A percentile compares a stretch with the other conserved stretches of the same genome.
Evolutionary conservation across 2,113 vertebrate species (phyloP).

Genomic region (Cromileptes altivelis): DNA sequence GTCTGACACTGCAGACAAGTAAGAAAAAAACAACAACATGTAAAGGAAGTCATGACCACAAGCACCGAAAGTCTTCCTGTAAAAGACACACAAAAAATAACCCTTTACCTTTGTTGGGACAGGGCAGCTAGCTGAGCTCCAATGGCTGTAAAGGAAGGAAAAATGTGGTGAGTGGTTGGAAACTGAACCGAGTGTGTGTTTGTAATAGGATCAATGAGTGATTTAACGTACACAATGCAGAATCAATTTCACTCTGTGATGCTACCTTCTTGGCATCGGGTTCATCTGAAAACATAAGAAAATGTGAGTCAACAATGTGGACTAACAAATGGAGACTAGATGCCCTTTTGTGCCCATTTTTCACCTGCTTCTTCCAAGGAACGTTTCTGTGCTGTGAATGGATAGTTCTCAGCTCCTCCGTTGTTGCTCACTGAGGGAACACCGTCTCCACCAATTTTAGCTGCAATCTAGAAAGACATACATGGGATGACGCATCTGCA

Average conservation of each 20-base stretch:
- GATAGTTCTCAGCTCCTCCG: slow-evolving; percentile 87
- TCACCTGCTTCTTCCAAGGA: slow-evolving; percentile 94
- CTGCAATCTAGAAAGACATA: slow-evolving; percentile 88
- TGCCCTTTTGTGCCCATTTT: not conserved
- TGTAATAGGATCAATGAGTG: slow-evolving; percentile 7
- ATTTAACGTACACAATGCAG: slow-evolving; percentile 78
- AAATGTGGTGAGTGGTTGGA: slow-evolving; percentile 45
- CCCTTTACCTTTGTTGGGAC: slow-evolving; percentile 86
- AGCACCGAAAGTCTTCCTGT: not conserved
- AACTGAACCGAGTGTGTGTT: not conserved
- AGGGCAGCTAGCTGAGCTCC: slow-evolving; percentile 91
- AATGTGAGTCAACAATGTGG: not conserved
- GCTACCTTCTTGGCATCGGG: slow-evolving; percentile 95
- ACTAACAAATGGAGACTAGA: not conserved
- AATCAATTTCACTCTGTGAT: slow-evolving; percentile 92
- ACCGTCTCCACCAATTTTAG: slow-evolving; percentile 94
- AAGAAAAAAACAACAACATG: not conserved
- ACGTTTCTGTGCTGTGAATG: slow-evolving; percentile 91
- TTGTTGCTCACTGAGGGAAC: slow-evolving; percentile 90
- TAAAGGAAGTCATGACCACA: not conserved
- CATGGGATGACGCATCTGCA: not conserved
- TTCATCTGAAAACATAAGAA: slow-evolving; percentile 86
- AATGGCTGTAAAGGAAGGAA: slow-evolving; percentile 84
- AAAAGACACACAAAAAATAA: not conserved
- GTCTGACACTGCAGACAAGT: slow-evolving; percentile 71